These are phyloP conservation scores for Machimus atricapillus DNA, from an alignment of 2,888 invertebrate species.

Conservation along the genomic window DNA sequence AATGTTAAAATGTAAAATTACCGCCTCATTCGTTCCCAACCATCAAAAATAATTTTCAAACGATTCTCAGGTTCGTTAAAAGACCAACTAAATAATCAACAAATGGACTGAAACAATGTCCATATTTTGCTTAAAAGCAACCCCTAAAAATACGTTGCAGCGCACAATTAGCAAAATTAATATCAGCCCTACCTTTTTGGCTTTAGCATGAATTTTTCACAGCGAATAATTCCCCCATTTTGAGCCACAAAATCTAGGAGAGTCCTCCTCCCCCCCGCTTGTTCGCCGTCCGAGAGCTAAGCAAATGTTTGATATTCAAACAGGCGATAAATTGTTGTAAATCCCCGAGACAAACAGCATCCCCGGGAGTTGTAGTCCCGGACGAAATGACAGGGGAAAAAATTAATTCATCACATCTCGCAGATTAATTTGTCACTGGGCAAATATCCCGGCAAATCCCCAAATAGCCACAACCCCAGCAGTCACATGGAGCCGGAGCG, in stretches of 20 bases:
- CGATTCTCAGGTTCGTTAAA: not conserved
- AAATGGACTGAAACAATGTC: not conserved
- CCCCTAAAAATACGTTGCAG: not conserved
- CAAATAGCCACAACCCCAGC: slow-evolving; percentile 12
- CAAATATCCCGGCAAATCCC: slow-evolving; percentile 28
- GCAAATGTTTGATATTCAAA: slow-evolving; percentile 45
- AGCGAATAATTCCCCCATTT: not conserved
- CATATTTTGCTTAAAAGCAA: not conserved
- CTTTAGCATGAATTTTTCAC: not conserved
- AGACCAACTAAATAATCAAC: not conserved
- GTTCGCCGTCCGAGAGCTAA: not conserved
- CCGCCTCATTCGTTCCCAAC: not conserved
- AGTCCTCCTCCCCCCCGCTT: not conserved
- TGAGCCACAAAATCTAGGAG: not conserved
- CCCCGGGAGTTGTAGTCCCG: slow-evolving; percentile 30
- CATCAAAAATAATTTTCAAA: not conserved
- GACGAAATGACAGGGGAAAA: slow-evolving; percentile 25
- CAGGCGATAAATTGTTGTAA: slow-evolving; percentile 45
- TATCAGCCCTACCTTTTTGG: not conserved
- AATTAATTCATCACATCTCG: slow-evolving; percentile 38
- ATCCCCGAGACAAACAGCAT: slow-evolving; percentile 43
- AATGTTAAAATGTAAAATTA: not conserved
- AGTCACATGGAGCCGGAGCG: not conserved
- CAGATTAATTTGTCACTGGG: slow-evolving; percentile 40
- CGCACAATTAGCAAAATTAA: not conserved